Base-by-base conservation (phyloP, 2,888 invertebrate genomes). In the Eudasyphora cyanicolor region DNA sequence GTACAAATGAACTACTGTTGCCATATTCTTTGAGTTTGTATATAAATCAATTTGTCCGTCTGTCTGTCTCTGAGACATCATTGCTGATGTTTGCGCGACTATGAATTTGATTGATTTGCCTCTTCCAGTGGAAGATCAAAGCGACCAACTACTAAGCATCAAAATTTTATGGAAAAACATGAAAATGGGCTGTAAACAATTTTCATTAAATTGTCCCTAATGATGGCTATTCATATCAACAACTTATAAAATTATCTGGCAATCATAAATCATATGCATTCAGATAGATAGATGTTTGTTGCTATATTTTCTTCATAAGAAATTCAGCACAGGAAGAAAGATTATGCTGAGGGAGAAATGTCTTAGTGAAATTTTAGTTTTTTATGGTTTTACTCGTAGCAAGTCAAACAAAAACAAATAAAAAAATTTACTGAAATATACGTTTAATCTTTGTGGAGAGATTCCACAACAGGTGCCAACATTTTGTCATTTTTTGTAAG, bases 71-170 rank as follows among this genome's bases (percentile, higher is more conserved):
- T 17, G 49, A 7, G 45, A 45, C 45, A 45, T n/a, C n/a, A 45
- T 45, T 14, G 24, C 2, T 54, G 54, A 6, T 54, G 19, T 17
- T 49, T 19, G 21, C 21, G 51, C 5, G 19, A 17, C 57, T 3
- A 14, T n/a, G 17, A n/a, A n/a, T 60, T 60, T 64, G 64, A 64
- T 67, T 42, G 67, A 67, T 67, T 42, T 24, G 7, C 42, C 7
- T 24, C 21, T n/a, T 5, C 38, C 42, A 42, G 1, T 17, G n/a
- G 5, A 32, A 64, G 67, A 67, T 67, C 24, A 67, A 67, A 67
- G 19, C 14, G 29, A 1, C 3, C 57, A 5, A 35, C 21, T 6
- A 21, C 8, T 2, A 21, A 45, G 7, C 24, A 27, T 27, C 27
- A 12, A 57, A 8, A 57, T 27, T 57, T 57, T 27, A 21, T 54